Percentiles rank a stretch among this genome's conserved stretches.
phyloP scores from a whole-genome alignment of 2,113 vertebrate genomes.

The Ceuthmochares aereus region DNA sequence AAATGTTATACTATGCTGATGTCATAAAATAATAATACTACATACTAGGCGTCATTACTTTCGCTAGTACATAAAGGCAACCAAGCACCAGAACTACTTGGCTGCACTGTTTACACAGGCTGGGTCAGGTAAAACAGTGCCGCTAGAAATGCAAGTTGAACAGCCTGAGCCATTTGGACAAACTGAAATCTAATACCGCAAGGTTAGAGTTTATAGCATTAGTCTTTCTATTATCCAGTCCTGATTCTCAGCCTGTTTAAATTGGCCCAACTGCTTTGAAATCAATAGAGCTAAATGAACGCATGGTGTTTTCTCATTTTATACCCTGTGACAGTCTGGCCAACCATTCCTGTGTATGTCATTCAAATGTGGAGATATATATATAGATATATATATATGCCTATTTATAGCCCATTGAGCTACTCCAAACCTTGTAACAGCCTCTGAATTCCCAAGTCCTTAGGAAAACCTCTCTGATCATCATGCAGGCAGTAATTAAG shows the following conservation, averaged over 20 bases:
- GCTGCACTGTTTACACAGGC: background rate
- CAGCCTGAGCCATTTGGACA: background rate
- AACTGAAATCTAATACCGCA: constrained; percentile 3
- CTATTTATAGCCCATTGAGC: background rate
- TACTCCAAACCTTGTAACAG: background rate
- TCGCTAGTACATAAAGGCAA: constrained; percentile 62
- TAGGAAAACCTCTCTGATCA: background rate
- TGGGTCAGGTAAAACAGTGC: constrained; percentile 30
- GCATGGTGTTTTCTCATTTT: background rate
- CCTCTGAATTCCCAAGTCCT: background rate
- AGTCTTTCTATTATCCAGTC: background rate
- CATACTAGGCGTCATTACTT: constrained; percentile 61
- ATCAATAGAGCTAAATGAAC: background rate
- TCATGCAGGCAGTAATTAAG: background rate
- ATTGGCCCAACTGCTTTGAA: constrained; percentile 29
- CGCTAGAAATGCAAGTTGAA: background rate
- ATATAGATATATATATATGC: background rate
- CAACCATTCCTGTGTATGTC: background rate
- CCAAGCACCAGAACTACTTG: constrained; percentile 50
- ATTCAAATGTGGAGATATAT: background rate
- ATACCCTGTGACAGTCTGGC: background rate
- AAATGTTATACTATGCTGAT: constrained; percentile 68
- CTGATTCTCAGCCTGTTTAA: background rate
- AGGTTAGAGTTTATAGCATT: constrained; percentile 24
- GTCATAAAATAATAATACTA: constrained; percentile 66